phyloP scores from a whole-genome alignment of 2,888 invertebrate species.

The Petrolisthes manimaculis region DNA sequence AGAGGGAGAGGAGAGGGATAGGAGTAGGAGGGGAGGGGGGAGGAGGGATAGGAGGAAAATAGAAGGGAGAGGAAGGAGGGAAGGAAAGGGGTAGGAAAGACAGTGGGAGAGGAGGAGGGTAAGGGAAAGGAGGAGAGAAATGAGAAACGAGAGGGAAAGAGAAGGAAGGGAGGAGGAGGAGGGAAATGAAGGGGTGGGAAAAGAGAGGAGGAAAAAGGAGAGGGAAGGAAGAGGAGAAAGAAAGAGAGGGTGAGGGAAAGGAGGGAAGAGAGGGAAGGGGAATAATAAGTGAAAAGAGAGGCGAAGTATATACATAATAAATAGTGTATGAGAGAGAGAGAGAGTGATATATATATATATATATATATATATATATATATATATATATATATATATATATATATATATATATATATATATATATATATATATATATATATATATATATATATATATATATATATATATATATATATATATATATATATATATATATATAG shows the following conservation, averaged over 20 bases:
- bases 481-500: too few species aligned
- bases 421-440: background rate
- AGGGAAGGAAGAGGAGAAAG: background rate
- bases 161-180: slow-evolving; percentile 1
- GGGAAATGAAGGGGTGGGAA: background rate
- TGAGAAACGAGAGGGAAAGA: background rate
- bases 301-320: background rate
- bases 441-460: background rate
- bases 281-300: background rate
- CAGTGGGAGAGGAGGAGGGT: background rate
- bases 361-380: slow-evolving; percentile 26
- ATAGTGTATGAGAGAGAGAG: background rate
- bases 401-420: slow-evolving; percentile 27
- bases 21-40: background rate
- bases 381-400: slow-evolving; percentile 24
- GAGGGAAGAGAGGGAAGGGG: background rate
- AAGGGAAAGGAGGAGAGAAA: background rate
- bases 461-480: background rate
- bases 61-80: background rate
- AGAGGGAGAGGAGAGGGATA: background rate
- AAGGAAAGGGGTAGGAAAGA: background rate
- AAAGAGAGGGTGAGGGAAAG: background rate
- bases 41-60: background rate
- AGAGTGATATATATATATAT: background rate
- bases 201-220: background rate